A percentile compares a stretch with the other conserved stretches of the same genome.
These are phyloP conservation scores for Hymenopus coronatus DNA, from an alignment of 2,888 invertebrate species.

Conservation along the genomic window DNA sequence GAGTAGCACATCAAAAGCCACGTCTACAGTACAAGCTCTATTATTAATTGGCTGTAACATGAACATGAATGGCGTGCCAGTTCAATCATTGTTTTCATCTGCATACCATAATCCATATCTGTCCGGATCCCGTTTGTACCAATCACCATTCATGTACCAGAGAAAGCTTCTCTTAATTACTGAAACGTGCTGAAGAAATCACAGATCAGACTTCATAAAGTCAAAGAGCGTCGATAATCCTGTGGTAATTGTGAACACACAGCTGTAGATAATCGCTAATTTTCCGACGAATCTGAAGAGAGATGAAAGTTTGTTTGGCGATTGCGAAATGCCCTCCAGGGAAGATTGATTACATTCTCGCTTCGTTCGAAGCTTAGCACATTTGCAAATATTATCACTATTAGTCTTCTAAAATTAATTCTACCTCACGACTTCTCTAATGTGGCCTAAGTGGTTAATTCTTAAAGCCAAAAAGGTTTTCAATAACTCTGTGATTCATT, in stretches of 20 bases:
- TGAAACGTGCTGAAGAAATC: neutral
- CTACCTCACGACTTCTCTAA: too few relatives aligned
- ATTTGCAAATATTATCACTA: neutral
- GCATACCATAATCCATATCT: too few relatives aligned
- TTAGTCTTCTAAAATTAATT: too few relatives aligned
- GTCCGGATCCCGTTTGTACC: too few relatives aligned
- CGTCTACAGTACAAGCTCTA: neutral
- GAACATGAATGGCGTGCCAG: too few relatives aligned
- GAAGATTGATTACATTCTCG: neutral
- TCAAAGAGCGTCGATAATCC: neutral
- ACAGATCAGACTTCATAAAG: neutral
- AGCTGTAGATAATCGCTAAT: neutral
- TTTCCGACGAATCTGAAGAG: neutral
- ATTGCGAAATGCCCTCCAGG: neutral
- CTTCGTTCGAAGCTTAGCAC: neutral
- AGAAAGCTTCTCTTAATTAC: neutral
- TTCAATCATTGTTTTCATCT: too few relatives aligned
- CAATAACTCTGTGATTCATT: too few relatives aligned
- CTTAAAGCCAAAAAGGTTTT: too few relatives aligned
- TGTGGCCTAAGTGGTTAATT: too few relatives aligned
- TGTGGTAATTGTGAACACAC: neutral
- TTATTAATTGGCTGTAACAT: neutral
- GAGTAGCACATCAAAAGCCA: neutral
- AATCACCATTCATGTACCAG: too few relatives aligned
- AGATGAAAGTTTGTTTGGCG: neutral